Base-by-base conservation (phyloP, 2,113 vertebrate genomes). In the Ammodytes marinus region DNA sequence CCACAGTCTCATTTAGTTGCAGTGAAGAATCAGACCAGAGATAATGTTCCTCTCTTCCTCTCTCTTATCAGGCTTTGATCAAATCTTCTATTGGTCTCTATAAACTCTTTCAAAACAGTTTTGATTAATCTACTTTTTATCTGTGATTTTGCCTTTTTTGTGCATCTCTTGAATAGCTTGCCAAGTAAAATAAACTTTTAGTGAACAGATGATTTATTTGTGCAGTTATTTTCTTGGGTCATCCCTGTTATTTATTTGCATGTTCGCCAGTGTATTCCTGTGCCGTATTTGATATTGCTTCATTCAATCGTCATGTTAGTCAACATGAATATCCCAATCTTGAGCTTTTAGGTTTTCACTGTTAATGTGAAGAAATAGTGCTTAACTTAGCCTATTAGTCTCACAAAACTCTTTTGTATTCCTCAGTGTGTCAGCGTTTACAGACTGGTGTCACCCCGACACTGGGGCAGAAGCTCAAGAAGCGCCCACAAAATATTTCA, bases 181-280 rank as follows among this genome's bases (percentile, higher is more conserved):
- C 79, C 42, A 90, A 89, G 42, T 77, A 47, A 87, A 93, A 92
- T 85, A 92, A 91, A 92, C 46, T 58, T 78, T 66, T 3, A 79
- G 27, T 59, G 11, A 85, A 61, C 17, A 65, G 54, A 27, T 63
- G 4, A 19, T 78, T 27, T 17, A 8, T 69, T 61, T 61, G 67
- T 77, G 12, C 27, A 35, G 45, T 54, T 55, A 10, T 78, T 75
- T 74, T 49, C 2, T 65, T 46, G 19, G 35, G 53, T 76, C 35
- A 45, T 58, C 9, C 43, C 2, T 59, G 50, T 72, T 65, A 15
- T 74, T 46, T 71, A 61, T 53, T 66, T 58, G 15, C 49, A 15
- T 52, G 17, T 68, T 58, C 0, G 39, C 1, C 35, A 6, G 37
- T 63, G 55, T 60, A 27, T 74, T 14, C 5, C 6, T n/a, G 7